These are phyloP conservation scores for Porites divaricata DNA, from an alignment of 92 coral and sea anemone species.

Conservation along the genomic window DNA sequence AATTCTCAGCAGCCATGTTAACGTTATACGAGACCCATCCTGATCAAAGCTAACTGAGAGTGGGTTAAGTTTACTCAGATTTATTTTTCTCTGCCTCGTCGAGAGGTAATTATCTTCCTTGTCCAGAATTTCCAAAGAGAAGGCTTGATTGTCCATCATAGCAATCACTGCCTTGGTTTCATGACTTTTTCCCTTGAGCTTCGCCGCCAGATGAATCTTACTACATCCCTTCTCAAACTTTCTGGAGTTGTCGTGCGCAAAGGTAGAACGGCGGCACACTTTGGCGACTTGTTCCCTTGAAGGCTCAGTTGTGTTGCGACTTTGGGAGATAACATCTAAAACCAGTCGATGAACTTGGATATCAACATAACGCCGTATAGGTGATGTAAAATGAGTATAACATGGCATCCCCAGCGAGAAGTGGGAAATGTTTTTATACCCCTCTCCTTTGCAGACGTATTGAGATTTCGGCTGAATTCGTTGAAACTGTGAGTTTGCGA, in stretches of 20 bases:
- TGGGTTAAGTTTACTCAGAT: conserved; percentile 71
- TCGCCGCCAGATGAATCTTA: conserved; percentile 62
- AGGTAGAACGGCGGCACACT: conserved; percentile 83
- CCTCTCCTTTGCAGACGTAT: conserved; percentile 37
- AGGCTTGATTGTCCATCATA: conserved; percentile 40
- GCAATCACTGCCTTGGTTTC: conserved; percentile 60
- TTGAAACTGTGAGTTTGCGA: conserved; percentile 62
- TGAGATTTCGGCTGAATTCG: conserved; percentile 61
- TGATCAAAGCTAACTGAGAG: conserved; percentile 12
- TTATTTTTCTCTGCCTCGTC: conserved; percentile 49
- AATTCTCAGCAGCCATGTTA: conserved; percentile 67
- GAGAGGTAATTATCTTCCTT: conserved; percentile 52
- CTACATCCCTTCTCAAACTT: conserved; percentile 72
- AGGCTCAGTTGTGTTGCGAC: neutral
- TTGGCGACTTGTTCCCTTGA: conserved; percentile 63
- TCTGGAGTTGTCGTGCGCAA: conserved; percentile 62
- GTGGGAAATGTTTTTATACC: neutral
- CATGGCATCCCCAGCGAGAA: conserved; percentile 22
- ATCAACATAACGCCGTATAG: conserved; percentile 93
- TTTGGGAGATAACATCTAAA: neutral
- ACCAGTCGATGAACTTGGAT: conserved; percentile 85
- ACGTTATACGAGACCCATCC: conserved; percentile 12
- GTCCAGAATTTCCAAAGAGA: conserved; percentile 45
- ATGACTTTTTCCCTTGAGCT: conserved; percentile 50
- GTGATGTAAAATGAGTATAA: conserved; percentile 82